Evolutionary conservation across 2,888 invertebrate genomes (phyloP), one percentile per base, ranked within the genome.

Genomic region (Alviniconcha strummeri): DNA sequence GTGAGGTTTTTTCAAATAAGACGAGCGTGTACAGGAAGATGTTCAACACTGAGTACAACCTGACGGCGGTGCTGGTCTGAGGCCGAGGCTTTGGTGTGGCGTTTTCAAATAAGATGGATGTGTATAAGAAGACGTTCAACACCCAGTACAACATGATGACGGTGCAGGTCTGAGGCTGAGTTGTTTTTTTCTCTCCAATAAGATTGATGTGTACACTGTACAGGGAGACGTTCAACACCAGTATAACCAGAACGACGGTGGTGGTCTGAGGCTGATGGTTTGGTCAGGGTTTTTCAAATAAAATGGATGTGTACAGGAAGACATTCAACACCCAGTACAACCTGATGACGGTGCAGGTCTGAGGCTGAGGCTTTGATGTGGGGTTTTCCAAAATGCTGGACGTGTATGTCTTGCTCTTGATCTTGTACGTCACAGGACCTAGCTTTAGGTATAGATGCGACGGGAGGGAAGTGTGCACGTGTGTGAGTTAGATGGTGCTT

Each of bases 261-360:
- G 60, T 60, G 36, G 78, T 78, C 13, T 78, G 60, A 78, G 13
- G 19, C n/a, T n/a, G n/a, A n/a, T n/a, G n/a, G n/a, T n/a, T n/a
- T n/a, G n/a, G n/a, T n/a, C n/a, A n/a, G n/a, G n/a, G n/a, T n/a
- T n/a, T n/a, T n/a, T n/a, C n/a, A n/a, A n/a, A n/a, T n/a, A n/a
- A n/a, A n/a, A n/a, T n/a, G n/a, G 84, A 85, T 52, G n/a, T n/a
- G n/a, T n/a, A 86, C 76, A 17, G 84, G 1, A 55, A 86, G 4
- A 83, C 84, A 36, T 86, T 86, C 69, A 78, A 83, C 55, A 78
- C 36, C 8, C 80, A 85, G 75, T 85, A 82, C 77, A 85, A 85
- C 57, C 67, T 84, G 5, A 7, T 80, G 15, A 64, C 78, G 1
- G 78, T 78, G 36, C 78, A 78, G 36, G 78, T 78, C 13, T 78